Evolutionary conservation across 2,888 invertebrate genomes (phyloP).

Genomic region (Phaonia tiefii): DNA sequence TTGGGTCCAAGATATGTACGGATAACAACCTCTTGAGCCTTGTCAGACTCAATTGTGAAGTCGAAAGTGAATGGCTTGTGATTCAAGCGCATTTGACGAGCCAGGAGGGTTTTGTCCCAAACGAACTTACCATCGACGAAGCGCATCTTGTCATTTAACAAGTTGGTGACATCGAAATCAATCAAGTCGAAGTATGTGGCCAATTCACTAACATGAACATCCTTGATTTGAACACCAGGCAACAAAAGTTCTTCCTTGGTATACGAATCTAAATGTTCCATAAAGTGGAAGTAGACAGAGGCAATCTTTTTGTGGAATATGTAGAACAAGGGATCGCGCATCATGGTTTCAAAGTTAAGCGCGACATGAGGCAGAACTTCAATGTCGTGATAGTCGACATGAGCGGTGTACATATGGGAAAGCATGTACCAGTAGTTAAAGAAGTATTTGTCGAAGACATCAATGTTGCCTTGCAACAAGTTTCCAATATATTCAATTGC

Average conservation of each 20-base stretch:
- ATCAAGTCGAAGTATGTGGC: conserved; percentile 86
- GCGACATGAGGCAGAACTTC: conserved; percentile 82
- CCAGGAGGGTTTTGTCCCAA: conserved; percentile 76
- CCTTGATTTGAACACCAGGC: conserved; percentile 83
- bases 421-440: conserved; percentile 70
- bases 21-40: conserved; percentile 82
- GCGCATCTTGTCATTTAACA: conserved; percentile 70
- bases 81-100: conserved; percentile 86
- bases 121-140: conserved; percentile 77
- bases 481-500: conserved; percentile 83
- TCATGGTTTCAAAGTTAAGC: conserved; percentile 84
- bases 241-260: conserved; percentile 83
- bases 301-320: conserved; percentile 84
- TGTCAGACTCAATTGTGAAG: conserved; percentile 83
- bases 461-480: conserved; percentile 82
- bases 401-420: conserved; percentile 66
- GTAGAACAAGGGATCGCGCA: conserved; percentile 88
- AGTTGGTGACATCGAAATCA: conserved; percentile 82
- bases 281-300: conserved; percentile 83
- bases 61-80: conserved; percentile 85
- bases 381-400: conserved; percentile 68
- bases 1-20: conserved; percentile 87
- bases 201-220: conserved; percentile 85
- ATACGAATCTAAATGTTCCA: conserved; percentile 83
- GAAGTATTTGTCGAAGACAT: conserved; percentile 72